Evolutionary conservation across 2,888 invertebrate genomes (phyloP).

Genomic region (Priocnemis perturbator): DNA sequence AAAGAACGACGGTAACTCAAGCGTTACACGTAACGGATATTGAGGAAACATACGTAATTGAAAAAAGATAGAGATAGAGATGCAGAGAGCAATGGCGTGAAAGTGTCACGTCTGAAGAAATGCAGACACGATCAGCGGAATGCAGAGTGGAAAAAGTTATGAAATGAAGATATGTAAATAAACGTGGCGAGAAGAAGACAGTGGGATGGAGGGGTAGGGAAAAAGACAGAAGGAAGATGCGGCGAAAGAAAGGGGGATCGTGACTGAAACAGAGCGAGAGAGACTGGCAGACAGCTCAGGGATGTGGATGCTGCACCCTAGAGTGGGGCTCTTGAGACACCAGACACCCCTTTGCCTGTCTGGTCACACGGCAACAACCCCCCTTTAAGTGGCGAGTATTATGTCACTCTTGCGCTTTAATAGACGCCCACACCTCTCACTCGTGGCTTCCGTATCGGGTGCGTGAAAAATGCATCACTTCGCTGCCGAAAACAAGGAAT

Average conservation of each 20-base stretch:
- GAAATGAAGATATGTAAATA: too few relatives aligned
- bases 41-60: too few relatives aligned
- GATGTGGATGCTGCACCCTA: slow-evolving; percentile 55
- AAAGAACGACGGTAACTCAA: too few relatives aligned
- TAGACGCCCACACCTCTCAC: slow-evolving; percentile 61
- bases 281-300: slow-evolving; percentile 11
- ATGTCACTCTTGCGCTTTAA: slow-evolving; percentile 68
- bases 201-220: too few relatives aligned
- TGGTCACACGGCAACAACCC: slow-evolving; percentile 65
- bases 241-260: slow-evolving; percentile 27
- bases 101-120: too few relatives aligned
- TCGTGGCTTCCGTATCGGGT: slow-evolving; percentile 34
- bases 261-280: too few relatives aligned
- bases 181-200: too few relatives aligned
- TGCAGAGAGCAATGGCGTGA: too few relatives aligned
- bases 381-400: slow-evolving; percentile 67
- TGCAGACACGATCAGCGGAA: too few relatives aligned
- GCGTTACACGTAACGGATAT: too few relatives aligned
- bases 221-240: slow-evolving; percentile 18
- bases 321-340: slow-evolving; percentile 69
- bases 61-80: too few relatives aligned
- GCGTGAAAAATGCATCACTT: slow-evolving; percentile 50
- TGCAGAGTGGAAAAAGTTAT: too few relatives aligned
- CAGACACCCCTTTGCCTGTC: slow-evolving; percentile 68
- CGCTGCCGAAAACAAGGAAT: slow-evolving; percentile 34